Conservation (phyloP, 2,113 vertebrate species). For the Zosterops lateralis region DNA sequence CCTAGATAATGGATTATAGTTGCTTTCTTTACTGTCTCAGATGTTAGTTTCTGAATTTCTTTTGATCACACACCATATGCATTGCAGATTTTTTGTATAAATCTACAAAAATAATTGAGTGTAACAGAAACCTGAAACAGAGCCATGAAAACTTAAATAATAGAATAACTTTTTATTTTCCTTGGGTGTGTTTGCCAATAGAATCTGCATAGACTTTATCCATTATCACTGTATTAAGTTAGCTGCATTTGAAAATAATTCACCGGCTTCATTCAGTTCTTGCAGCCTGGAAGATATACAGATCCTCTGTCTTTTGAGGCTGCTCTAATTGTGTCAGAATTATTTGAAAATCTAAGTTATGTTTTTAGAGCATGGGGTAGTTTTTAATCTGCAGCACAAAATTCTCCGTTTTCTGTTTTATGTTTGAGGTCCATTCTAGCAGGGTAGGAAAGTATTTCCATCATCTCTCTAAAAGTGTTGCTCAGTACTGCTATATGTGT, state of each 20-base stretch:
- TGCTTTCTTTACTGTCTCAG: not conserved
- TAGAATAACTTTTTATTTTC: not conserved
- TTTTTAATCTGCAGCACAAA: not conserved
- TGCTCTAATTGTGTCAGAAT: not conserved
- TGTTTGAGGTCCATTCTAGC: not conserved
- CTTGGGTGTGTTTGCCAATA: not conserved
- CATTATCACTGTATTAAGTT: not conserved
- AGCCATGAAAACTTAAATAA: not conserved
- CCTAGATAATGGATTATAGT: not conserved
- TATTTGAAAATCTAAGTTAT: not conserved
- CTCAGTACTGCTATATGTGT: not conserved
- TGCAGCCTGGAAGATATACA: not conserved
- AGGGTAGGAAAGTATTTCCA: not conserved
- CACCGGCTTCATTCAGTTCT: not conserved
- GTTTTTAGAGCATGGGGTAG: not conserved
- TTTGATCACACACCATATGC: not conserved
- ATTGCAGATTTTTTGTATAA: not conserved
- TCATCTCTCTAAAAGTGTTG: not conserved
- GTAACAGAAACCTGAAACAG: not conserved
- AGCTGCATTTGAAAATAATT: not conserved
- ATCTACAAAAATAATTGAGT: not conserved
- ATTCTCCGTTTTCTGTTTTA: not conserved
- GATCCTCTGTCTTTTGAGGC: not conserved
- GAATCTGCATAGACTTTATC: not conserved
- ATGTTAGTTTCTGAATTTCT: not conserved